Percentiles rank a stretch among this genome's conserved stretches.
These are phyloP conservation scores for Epinephelus lanceolatus DNA, from an alignment of 2,113 vertebrate species.

Conservation along the genomic window DNA sequence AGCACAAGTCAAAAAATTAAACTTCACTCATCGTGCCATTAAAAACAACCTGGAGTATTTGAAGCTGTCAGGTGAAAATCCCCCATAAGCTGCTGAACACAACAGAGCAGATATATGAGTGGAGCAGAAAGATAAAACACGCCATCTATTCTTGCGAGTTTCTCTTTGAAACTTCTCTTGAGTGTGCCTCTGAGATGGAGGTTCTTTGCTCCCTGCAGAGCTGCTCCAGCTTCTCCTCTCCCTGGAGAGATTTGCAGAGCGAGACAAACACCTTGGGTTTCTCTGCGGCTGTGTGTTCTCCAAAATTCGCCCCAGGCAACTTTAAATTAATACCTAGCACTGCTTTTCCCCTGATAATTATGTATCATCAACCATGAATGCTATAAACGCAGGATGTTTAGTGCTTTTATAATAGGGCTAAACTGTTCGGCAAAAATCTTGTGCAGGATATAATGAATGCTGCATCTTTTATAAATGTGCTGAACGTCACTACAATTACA, in stretches of 20 bases:
- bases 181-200: conserved; percentile 63
- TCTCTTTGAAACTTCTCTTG: conserved; percentile 78
- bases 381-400: conserved; percentile 74
- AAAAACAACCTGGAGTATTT: conserved; percentile 66
- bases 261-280: conserved; percentile 82
- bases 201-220: conserved; percentile 77
- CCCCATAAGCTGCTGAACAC: conserved; percentile 60
- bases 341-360: conserved; percentile 74
- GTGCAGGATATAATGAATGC: conserved; percentile 62
- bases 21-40: conserved; percentile 69
- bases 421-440: conserved; percentile 50
- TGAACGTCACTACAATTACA: conserved; percentile 56
- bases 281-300: conserved; percentile 79
- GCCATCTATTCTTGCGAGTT: conserved; percentile 72
- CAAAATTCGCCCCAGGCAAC: conserved; percentile 73
- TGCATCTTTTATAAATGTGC: conserved; percentile 50
- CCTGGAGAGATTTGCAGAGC: conserved; percentile 75
- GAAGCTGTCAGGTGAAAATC: conserved; percentile 72
- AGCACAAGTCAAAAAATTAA: conserved; percentile 58
- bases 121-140: conserved; percentile 71
- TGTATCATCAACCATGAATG: conserved; percentile 70
- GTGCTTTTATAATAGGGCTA: conserved; percentile 68
- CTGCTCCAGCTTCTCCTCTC: conserved; percentile 73
- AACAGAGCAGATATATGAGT: conserved; percentile 71
- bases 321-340: conserved; percentile 76